Conservation (phyloP, 2,797 vertebrate genomes). For the Hypotaenidia philippensis region DNA sequence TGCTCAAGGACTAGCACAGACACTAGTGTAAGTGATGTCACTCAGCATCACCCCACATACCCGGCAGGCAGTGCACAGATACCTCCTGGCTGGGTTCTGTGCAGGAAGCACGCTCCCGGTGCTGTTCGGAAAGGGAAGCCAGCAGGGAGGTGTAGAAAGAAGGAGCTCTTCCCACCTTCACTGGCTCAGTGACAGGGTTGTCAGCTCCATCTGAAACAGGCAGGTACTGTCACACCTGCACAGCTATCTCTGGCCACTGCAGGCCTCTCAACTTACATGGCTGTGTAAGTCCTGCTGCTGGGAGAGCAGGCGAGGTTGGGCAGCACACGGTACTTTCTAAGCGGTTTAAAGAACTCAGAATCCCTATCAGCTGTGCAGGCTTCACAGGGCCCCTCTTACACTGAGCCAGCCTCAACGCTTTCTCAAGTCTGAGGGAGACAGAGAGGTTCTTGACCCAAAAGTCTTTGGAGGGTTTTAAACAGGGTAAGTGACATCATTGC, state of each 20-base stretch:
- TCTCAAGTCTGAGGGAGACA: slow-evolving; percentile 13
- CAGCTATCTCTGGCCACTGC: not conserved
- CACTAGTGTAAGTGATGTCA: rapidly evolving
- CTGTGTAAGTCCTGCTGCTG: not conserved
- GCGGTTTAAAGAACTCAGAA: not conserved
- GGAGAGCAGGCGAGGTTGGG: not conserved
- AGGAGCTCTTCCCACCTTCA: not conserved
- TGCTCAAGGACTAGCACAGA: not conserved
- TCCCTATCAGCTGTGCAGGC: not conserved
- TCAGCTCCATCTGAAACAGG: not conserved
- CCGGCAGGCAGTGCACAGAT: not conserved
- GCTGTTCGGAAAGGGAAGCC: not conserved
- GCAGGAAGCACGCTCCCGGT: not conserved
- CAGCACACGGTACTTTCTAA: not conserved
- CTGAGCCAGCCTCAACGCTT: not conserved
- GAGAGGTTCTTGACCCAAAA: slow-evolving; percentile 29
- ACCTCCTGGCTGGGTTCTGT: not conserved
- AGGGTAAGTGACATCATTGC: slow-evolving; percentile 56
- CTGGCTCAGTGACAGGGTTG: rapidly evolving
- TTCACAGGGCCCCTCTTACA: not conserved
- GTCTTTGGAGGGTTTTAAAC: slow-evolving; percentile 15
- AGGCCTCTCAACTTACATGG: not conserved
- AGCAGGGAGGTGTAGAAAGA: not conserved
- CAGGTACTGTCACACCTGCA: not conserved
- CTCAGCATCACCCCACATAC: not conserved